phyloP scores from a whole-genome alignment of 2,888 invertebrate genomes.

The Odontothrips loti region DNA sequence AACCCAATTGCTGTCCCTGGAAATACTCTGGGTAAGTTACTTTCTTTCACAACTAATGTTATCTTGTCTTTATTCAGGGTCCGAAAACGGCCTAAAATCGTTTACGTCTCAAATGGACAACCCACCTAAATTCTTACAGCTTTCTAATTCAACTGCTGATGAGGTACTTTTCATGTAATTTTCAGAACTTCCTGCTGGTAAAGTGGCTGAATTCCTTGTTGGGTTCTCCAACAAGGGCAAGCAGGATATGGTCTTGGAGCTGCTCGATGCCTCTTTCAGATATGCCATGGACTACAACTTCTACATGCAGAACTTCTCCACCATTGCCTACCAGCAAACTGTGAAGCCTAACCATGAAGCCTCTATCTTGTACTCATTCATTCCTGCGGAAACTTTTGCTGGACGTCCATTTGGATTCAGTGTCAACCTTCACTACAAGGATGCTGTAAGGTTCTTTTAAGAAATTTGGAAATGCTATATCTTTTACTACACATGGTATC shows the following conservation, averaged over 20 bases:
- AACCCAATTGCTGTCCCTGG: conserved; percentile 64
- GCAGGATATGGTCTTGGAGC: conserved; percentile 85
- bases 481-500: neutral
- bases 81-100: no score
- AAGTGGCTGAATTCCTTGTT: conserved; percentile 88
- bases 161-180: conserved; percentile 38
- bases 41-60: conserved; percentile 4
- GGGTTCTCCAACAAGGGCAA: conserved; percentile 94
- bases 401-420: conserved; percentile 95
- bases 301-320: conserved; percentile 97
- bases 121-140: no score
- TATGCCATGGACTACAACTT: conserved; percentile 98
- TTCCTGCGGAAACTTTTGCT: conserved; percentile 94
- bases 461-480: neutral
- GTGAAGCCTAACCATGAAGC: conserved; percentile 91
- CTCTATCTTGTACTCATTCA: conserved; percentile 90
- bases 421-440: conserved; percentile 86
- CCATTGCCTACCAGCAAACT: conserved; percentile 77
- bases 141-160: neutral
- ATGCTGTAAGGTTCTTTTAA: conserved; percentile 54
- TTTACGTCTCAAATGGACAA: no score
- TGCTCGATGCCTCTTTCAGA: conserved; percentile 94
- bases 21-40: conserved; percentile 58
- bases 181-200: conserved; percentile 84
- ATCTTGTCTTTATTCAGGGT: neutral